Evolutionary conservation across 1,140 invertebrate genomes (phyloP), one percentile per base, ranked within the genome.

Genomic region (Bombyx mandarina): DNA sequence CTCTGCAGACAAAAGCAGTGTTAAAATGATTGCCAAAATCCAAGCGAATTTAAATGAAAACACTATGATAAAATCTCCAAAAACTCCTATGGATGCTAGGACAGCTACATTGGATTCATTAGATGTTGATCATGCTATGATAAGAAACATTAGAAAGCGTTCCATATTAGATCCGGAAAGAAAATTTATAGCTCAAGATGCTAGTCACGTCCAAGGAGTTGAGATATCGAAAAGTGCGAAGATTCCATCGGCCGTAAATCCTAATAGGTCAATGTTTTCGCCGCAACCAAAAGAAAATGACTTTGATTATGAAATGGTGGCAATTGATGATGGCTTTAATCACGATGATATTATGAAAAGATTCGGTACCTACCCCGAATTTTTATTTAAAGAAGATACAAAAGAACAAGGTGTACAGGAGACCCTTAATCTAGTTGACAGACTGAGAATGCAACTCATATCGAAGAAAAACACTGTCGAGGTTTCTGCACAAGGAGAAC

Each of bases 361-460:
- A 1, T 86, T 94, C 18, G 86, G 91, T 1, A 93, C 93, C 62
- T 91, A 91, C n/a, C 92, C 93, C 35, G 82, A 84, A 62, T 88
- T 93, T 52, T 89, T 93, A 58, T 92, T 93, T 63, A 93, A 93
- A 71, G 93, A 94, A 69, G 93, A 94, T 72, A 91, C 92, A n/a
- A 94, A 94, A 67, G 86, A 88, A 67, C 85, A 86, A 65, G 77
- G 94, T 69, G 93, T 93, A 0, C 84, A 92, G 48, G 94, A 94
- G 84, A 95, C 94, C 1, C 77, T 94, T 42, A 92, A 94, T 85
- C 79, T 96, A 12, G 93, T 96, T 7, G 93, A 95, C 64, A 94
- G 95, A 77, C 79, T 95, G 10, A 83, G 94, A 55, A 90, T 94
- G 88, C 80, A 83, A 61, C 66, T 85, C 45, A 88, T 73, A 54